A percentile compares a stretch with the other conserved stretches of the same genome.
phyloP scores from a whole-genome alignment of 1,140 invertebrate genomes.

The Chrysomallon squamiferum region DNA sequence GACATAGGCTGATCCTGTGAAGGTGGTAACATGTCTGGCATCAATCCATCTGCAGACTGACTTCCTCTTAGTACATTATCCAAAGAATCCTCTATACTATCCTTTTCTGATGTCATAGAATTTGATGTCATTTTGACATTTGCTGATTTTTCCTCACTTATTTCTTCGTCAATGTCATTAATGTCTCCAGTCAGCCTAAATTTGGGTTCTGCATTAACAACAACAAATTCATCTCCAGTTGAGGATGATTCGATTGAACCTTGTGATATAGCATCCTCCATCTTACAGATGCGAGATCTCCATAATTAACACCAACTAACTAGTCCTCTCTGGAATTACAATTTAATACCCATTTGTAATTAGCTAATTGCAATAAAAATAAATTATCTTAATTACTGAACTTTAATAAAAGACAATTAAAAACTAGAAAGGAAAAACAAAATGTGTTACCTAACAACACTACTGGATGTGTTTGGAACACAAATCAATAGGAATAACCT shows the following conservation, averaged over 20 bases:
- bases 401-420: not conserved
- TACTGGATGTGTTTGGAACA: not conserved
- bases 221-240: constrained; percentile 85
- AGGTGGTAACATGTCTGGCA: constrained; percentile 14
- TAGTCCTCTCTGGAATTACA: not conserved
- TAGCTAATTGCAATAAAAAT: not conserved
- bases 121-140: constrained; percentile 59
- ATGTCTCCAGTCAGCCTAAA: constrained; percentile 80
- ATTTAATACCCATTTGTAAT: not conserved
- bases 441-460: not conserved
- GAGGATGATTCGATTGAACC: constrained; percentile 82
- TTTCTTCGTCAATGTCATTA: constrained; percentile 76
- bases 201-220: constrained; percentile 73
- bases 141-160: constrained; percentile 72
- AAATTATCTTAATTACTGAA: not conserved
- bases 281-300: constrained; percentile 19
- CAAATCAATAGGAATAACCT: too few species aligned
- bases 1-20: not conserved
- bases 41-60: constrained; percentile 44
- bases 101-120: constrained; percentile 22
- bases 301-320: not conserved
- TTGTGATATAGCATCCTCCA: constrained; percentile 82
- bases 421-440: not conserved
- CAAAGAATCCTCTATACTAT: constrained; percentile 13
- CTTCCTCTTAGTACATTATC: constrained; percentile 52